Conservation (phyloP, 1,140 invertebrate genomes). For the Matsumurasca onukii region DNA sequence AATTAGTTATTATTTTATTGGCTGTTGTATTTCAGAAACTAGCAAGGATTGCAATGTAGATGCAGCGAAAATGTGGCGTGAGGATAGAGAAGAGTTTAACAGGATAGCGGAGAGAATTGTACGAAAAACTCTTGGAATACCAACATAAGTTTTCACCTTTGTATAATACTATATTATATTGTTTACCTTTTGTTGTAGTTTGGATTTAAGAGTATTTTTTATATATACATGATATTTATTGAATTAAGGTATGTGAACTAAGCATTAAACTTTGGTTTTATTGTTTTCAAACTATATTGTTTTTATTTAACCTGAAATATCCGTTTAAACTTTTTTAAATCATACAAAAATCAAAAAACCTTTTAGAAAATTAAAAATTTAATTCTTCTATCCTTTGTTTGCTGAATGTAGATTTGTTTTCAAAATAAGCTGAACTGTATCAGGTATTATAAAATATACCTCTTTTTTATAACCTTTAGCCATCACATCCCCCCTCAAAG, state of each 20-base stretch:
- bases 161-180: neutral
- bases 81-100: conserved; percentile 92
- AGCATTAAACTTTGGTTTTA: conserved; percentile 9
- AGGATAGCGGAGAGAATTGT: conserved; percentile 91
- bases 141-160: conserved; percentile 44
- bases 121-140: conserved; percentile 82
- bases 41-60: conserved; percentile 99
- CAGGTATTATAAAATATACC: too few species aligned
- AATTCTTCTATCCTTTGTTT: neutral
- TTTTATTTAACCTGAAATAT: too few species aligned
- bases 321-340: too few species aligned
- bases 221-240: neutral
- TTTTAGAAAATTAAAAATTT: neutral
- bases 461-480: too few species aligned
- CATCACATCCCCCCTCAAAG: too few species aligned
- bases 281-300: too few species aligned
- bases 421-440: too few species aligned
- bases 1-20: too few species aligned
- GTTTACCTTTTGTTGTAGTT: conserved; percentile 4
- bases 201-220: conserved; percentile 18
- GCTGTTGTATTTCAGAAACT: conserved; percentile 71
- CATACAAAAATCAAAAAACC: too few species aligned
- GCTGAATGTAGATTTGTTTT: too few species aligned
- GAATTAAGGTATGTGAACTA: neutral
- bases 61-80: conserved; percentile 99